Percentiles rank a stretch among this genome's conserved stretches.
phyloP scores from a whole-genome alignment of 2,888 invertebrate genomes.

The Pheosia tremula region DNA sequence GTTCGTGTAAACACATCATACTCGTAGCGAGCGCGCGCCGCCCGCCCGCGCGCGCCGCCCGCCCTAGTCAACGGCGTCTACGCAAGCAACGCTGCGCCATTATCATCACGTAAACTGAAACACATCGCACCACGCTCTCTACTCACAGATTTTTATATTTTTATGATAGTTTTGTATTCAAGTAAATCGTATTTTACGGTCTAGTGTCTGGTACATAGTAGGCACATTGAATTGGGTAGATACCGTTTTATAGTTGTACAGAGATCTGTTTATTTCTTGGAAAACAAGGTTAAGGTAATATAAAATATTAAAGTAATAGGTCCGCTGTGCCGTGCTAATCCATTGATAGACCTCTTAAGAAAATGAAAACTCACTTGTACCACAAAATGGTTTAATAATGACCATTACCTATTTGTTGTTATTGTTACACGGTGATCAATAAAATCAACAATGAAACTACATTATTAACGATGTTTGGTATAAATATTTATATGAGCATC shows the following conservation, averaged over 20 bases:
- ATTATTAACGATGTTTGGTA: too few relatives aligned
- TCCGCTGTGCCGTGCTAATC: too few relatives aligned
- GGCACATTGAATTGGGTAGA: not conserved
- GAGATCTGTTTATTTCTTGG: slow-evolving; percentile 1
- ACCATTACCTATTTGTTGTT: too few relatives aligned
- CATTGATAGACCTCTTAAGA: too few relatives aligned
- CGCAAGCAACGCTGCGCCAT: slow-evolving; percentile 53
- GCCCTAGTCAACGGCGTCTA: slow-evolving; percentile 40
- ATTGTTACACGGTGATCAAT: too few relatives aligned
- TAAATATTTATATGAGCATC: too few relatives aligned
- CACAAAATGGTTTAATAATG: too few relatives aligned
- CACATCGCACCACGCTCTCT: slow-evolving; percentile 38
- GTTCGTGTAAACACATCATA: slow-evolving; percentile 80
- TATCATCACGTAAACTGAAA: slow-evolving; percentile 49
- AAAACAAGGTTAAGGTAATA: slow-evolving; percentile 1
- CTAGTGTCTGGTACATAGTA: slow-evolving; percentile 9
- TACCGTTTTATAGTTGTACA: not conserved
- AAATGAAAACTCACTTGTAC: too few relatives aligned
- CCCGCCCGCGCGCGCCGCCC: slow-evolving; percentile 20
- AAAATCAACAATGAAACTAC: too few relatives aligned
- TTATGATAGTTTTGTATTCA: slow-evolving; percentile 37
- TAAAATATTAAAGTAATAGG: not conserved
- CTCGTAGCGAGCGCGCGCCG: slow-evolving; percentile 45
- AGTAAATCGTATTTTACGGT: slow-evolving; percentile 20
- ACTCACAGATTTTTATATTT: slow-evolving; percentile 40